Conservation (phyloP, 2,113 vertebrate species). For the Bujurquina vittata region DNA sequence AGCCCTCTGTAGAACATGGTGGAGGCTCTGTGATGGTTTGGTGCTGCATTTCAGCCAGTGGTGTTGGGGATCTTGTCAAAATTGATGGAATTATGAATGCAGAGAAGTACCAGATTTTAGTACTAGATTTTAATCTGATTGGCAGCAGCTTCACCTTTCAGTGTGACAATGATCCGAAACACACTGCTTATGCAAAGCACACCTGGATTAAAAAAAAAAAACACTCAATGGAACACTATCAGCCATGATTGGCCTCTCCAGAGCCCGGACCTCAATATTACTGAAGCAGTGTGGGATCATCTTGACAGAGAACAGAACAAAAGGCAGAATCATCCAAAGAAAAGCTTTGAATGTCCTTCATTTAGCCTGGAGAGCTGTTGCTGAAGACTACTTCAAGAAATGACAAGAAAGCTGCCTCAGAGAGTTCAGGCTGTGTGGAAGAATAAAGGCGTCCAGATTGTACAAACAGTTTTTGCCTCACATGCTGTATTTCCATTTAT, state of each 20-base stretch:
- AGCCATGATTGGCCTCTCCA: neutral
- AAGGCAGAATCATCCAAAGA: conserved; percentile 3
- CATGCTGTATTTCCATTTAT: no score
- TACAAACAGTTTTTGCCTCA: no score
- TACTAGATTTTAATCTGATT: neutral
- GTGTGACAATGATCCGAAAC: neutral
- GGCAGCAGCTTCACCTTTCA: neutral
- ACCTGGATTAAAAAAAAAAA: neutral
- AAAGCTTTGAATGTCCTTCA: neutral
- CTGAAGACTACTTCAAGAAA: neutral
- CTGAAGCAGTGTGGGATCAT: no score
- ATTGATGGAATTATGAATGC: neutral
- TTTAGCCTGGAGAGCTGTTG: neutral
- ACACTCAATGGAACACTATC: neutral
- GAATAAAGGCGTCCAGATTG: no score
- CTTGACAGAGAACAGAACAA: neutral
- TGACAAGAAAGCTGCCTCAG: no score
- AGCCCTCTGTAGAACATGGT: no score
- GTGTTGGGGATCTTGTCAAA: neutral
- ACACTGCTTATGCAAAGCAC: neutral
- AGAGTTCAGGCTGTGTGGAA: no score
- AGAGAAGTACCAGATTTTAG: neutral
- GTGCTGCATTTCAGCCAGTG: neutral
- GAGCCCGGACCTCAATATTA: no score
- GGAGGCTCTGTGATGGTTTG: no score